Evolutionary conservation across 2,888 invertebrate species (phyloP).

Genomic region (Agriopis marginaria): DNA sequence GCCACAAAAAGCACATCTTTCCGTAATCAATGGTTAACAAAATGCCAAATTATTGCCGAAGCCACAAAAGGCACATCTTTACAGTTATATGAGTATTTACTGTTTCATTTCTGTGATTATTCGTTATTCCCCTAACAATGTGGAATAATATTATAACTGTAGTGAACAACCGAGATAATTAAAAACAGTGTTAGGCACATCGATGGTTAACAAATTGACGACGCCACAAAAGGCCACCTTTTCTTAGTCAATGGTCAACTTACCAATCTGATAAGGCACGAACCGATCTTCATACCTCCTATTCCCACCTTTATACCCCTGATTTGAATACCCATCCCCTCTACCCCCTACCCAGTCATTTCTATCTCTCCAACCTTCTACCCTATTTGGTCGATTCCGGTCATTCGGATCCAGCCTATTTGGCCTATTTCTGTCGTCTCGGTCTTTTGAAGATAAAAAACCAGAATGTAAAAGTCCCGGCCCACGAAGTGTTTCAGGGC

Average conservation of each 20-base stretch:
- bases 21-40: too few relatives aligned
- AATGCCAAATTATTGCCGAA: too few relatives aligned
- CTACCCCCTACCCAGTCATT: conserved; percentile 60
- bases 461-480: conserved; percentile 79
- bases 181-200: too few relatives aligned
- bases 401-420: conserved; percentile 45
- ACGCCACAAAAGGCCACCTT: neutral
- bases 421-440: conserved; percentile 45
- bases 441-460: conserved; percentile 70
- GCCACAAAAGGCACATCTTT: too few relatives aligned
- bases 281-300: conserved; percentile 69
- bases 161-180: too few relatives aligned
- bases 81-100: too few relatives aligned
- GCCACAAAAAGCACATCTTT: too few relatives aligned
- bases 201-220: neutral
- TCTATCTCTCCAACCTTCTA: conserved; percentile 58
- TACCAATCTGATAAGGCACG: conserved; percentile 86
- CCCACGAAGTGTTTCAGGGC: conserved; percentile 75
- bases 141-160: too few relatives aligned
- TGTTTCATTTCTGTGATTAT: too few relatives aligned
- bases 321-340: conserved; percentile 56
- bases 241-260: conserved; percentile 49
- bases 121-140: too few relatives aligned
- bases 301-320: conserved; percentile 55
- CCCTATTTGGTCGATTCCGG: conserved; percentile 41